These are phyloP conservation scores for Druon quercuslanigerum DNA, from an alignment of 1,140 invertebrate species.

Conservation along the genomic window DNA sequence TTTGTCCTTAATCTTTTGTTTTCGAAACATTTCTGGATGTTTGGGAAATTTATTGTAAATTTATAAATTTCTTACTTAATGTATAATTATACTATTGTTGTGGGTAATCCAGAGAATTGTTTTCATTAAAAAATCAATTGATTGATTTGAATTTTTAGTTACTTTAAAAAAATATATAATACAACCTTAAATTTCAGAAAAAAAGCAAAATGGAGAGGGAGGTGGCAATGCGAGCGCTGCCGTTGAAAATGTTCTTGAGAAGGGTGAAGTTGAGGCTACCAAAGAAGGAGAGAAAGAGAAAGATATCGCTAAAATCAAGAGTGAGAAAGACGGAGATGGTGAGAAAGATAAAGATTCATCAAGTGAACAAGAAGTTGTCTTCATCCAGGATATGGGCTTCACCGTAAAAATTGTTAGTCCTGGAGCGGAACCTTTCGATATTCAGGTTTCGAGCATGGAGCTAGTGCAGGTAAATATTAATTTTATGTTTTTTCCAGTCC, in stretches of 20 bases:
- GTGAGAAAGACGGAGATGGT: conserved; percentile 58
- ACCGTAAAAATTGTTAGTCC: conserved; percentile 94
- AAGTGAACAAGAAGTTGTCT: conserved; percentile 86
- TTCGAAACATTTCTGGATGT: too few species aligned
- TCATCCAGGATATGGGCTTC: conserved; percentile 95
- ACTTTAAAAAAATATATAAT: not conserved
- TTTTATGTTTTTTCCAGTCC: not conserved
- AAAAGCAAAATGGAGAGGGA: conserved; percentile 61
- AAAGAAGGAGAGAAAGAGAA: conserved; percentile 74
- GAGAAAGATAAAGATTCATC: conserved; percentile 70
- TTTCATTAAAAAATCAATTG: too few species aligned
- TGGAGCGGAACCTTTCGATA: conserved; percentile 91
- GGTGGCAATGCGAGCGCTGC: conserved; percentile 56
- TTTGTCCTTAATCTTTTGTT: too few species aligned
- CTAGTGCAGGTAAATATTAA: conserved; percentile 84
- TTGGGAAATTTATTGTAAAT: too few species aligned
- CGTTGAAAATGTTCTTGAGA: conserved; percentile 72
- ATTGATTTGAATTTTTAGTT: too few species aligned
- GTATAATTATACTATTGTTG: too few species aligned
- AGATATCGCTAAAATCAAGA: conserved; percentile 67
- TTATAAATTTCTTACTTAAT: too few species aligned
- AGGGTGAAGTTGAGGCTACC: conserved; percentile 76
- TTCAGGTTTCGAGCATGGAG: conserved; percentile 98
- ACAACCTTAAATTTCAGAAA: conserved; percentile 53
- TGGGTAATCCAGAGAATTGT: too few species aligned